Conservation (phyloP, 2,797 vertebrate species). For the Malurus leucopterus region DNA sequence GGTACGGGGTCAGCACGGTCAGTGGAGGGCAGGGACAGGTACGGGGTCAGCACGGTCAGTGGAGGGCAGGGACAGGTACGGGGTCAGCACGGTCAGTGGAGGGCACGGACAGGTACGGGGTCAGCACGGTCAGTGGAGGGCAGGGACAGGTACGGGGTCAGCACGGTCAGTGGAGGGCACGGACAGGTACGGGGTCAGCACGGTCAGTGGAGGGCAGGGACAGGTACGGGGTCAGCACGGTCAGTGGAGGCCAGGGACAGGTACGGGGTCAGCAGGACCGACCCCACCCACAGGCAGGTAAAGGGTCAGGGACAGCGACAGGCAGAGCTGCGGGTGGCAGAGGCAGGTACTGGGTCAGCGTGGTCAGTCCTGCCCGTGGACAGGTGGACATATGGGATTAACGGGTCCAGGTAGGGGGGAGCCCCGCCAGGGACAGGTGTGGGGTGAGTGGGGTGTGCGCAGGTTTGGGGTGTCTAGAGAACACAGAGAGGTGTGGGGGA, state of each 20-base stretch:
- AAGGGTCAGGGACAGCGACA: no score
- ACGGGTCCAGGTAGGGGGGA: no score
- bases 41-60: not conserved
- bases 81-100: not conserved
- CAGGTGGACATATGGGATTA: not conserved
- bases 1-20: not conserved
- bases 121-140: not conserved
- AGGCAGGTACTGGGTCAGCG: not conserved
- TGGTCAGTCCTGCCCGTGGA: fast-evolving
- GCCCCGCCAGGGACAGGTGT: no score
- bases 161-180: conserved; percentile 41
- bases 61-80: not conserved
- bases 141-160: not conserved
- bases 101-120: not conserved
- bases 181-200: not conserved
- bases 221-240: not conserved
- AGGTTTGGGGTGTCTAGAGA: no score
- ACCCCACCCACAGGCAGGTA: no score
- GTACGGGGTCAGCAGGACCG: not conserved
- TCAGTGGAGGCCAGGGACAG: not conserved
- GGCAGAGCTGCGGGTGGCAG: no score
- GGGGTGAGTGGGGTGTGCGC: no score
- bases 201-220: not conserved
- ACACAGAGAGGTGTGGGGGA: no score
- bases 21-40: not conserved